phyloP scores from a whole-genome alignment of 2,797 vertebrate genomes.

The Parambassis ranga region DNA sequence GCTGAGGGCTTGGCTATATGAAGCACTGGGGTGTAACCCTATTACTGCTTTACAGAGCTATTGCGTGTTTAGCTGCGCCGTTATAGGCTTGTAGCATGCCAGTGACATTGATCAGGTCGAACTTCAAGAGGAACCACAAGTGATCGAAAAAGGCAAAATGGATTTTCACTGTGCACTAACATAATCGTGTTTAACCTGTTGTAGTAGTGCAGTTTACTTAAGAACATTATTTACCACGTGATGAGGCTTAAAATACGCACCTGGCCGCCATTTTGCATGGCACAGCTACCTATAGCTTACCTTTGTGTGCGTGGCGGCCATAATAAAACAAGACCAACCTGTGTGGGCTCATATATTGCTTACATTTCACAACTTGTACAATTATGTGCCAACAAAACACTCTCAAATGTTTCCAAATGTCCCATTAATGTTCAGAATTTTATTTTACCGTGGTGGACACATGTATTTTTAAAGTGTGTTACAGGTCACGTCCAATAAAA shows the following conservation, averaged over 20 bases:
- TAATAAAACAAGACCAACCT: conserved; percentile 36
- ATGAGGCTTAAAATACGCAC: background rate
- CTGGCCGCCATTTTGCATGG: conserved; percentile 40
- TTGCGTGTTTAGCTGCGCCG: conserved; percentile 56
- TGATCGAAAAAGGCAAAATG: background rate
- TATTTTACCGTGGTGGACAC: conserved; percentile 42
- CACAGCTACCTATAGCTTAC: conserved; percentile 5
- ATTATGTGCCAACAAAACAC: conserved; percentile 56
- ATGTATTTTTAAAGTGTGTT: conserved; percentile 40
- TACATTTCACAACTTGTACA: conserved; percentile 48
- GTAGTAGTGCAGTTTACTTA: background rate
- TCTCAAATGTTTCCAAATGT: conserved; percentile 52
- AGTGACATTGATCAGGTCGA: conserved; percentile 58
- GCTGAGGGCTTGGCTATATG: conserved; percentile 32
- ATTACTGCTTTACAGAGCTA: conserved; percentile 72
- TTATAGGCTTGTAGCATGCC: conserved; percentile 65
- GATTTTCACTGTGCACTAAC: background rate
- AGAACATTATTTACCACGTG: background rate
- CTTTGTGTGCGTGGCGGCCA: conserved; percentile 15
- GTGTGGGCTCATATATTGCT: conserved; percentile 48
- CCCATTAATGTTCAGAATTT: conserved; percentile 41
- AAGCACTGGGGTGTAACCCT: conserved; percentile 67
- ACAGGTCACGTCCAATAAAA: conserved; percentile 61
- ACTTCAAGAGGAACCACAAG: conserved; percentile 36
- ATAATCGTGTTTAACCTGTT: background rate